These are phyloP conservation scores for Ispidina picta DNA, from an alignment of 2,797 vertebrate species.

Conservation along the genomic window DNA sequence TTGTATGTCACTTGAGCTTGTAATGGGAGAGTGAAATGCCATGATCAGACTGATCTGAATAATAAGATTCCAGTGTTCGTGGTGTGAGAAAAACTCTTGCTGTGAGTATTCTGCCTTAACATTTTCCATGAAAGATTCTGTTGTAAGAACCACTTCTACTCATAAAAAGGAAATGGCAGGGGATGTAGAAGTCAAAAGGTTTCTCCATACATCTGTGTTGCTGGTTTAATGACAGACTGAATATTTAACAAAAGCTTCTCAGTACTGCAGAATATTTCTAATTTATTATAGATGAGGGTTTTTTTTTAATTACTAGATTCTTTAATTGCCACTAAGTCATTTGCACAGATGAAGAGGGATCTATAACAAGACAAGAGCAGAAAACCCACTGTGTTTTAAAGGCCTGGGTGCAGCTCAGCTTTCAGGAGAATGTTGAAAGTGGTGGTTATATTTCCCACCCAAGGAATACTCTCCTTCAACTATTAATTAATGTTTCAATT, in stretches of 20 bases:
- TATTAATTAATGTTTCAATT: constrained; percentile 22
- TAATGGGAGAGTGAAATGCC: constrained; percentile 39
- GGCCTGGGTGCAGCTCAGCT: neutral
- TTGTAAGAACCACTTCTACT: constrained; percentile 8
- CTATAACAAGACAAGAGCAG: neutral
- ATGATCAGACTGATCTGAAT: constrained; percentile 39
- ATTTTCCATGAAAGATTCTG: constrained; percentile 18
- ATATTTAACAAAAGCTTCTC: neutral
- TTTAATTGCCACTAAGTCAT: neutral
- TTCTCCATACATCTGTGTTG: neutral
- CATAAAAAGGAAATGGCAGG: neutral
- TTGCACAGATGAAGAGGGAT: neutral
- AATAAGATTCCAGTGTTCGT: constrained; percentile 3
- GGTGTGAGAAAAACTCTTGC: constrained; percentile 4
- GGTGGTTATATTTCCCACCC: neutral
- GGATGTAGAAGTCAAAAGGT: neutral
- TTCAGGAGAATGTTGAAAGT: neutral
- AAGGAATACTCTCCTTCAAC: constrained; percentile 4
- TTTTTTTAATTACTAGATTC: constrained; percentile 12
- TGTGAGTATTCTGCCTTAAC: constrained; percentile 7
- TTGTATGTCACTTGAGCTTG: constrained; percentile 40
- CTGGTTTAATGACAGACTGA: neutral
- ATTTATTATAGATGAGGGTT: neutral
- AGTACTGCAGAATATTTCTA: neutral
- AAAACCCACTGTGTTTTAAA: neutral